Percentiles rank a stretch among this genome's conserved stretches.
phyloP scores from a whole-genome alignment of 2,113 vertebrate genomes.

The Nansenia antarctica region DNA sequence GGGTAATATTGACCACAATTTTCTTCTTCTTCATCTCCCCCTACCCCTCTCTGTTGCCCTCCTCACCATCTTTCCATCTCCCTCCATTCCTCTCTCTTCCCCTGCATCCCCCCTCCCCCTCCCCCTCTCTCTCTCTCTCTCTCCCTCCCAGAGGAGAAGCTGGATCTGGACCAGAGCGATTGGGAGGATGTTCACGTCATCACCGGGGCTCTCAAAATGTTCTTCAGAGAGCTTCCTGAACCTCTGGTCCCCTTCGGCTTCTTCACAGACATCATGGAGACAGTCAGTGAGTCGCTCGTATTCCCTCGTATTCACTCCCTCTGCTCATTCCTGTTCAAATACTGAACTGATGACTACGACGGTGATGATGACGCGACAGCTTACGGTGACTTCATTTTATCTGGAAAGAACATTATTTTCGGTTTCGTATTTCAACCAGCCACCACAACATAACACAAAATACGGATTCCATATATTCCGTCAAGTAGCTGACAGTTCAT shows the following conservation, averaged over 20 bases:
- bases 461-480: no score
- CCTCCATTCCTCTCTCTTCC: neutral
- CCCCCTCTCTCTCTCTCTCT: neutral
- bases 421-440: no score
- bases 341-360: no score
- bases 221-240: conserved; percentile 90
- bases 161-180: conserved; percentile 83
- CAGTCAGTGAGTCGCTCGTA: conserved; percentile 76
- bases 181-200: conserved; percentile 93
- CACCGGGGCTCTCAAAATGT: conserved; percentile 90
- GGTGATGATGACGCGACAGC: no score
- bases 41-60: conserved; percentile 15
- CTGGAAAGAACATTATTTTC: no score
- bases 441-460: no score
- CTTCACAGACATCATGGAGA: conserved; percentile 77
- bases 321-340: neutral
- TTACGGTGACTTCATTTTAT: no score
- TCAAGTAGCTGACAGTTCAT: no score
- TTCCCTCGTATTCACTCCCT: neutral
- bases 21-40: conserved; percentile 24
- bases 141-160: conserved; percentile 77
- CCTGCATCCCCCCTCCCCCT: neutral
- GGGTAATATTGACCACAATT: neutral
- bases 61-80: neutral
- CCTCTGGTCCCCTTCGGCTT: conserved; percentile 81